phyloP scores from a whole-genome alignment of 2,888 invertebrate species.

The Drosophila anomelani region DNA sequence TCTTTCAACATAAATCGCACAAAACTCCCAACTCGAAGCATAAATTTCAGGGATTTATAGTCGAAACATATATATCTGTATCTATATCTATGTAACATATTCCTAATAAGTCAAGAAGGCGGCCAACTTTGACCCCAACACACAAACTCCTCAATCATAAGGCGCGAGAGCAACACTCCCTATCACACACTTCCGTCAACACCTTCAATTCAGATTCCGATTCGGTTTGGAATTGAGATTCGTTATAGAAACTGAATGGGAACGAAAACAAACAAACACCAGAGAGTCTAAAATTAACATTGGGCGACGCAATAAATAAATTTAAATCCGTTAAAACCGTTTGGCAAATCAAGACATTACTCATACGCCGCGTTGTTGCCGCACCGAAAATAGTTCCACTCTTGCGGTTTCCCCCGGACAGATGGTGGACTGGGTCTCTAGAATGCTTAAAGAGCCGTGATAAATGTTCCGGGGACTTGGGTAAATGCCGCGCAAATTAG shows the following conservation, averaged over 20 bases:
- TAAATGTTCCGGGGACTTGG: slow-evolving; percentile 68
- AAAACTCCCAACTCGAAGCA: slow-evolving; percentile 27
- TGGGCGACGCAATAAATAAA: slow-evolving; percentile 62
- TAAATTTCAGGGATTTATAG: slow-evolving; percentile 23
- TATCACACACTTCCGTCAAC: slow-evolving; percentile 20
- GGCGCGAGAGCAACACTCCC: not conserved
- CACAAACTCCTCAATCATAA: slow-evolving; percentile 17
- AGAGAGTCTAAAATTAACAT: slow-evolving; percentile 44
- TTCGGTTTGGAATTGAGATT: not conserved
- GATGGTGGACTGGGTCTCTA: not conserved
- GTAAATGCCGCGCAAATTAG: slow-evolving; percentile 69
- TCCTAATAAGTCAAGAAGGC: slow-evolving; percentile 7
- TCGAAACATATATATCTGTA: not conserved
- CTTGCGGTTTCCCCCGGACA: not conserved
- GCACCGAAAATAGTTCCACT: slow-evolving; percentile 61
- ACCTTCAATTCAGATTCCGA: not conserved
- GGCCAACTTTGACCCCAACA: slow-evolving; percentile 23
- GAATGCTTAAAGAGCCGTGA: slow-evolving; percentile 59
- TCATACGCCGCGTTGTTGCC: slow-evolving; percentile 69
- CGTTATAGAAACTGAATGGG: slow-evolving; percentile 1
- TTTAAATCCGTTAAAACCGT: slow-evolving; percentile 66
- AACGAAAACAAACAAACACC: slow-evolving; percentile 28
- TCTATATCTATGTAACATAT: slow-evolving; percentile 4
- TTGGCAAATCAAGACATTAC: slow-evolving; percentile 77
- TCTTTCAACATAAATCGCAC: slow-evolving; percentile 27